phyloP scores from a whole-genome alignment of 2,888 invertebrate species.

The Cryptosula pallasiana region DNA sequence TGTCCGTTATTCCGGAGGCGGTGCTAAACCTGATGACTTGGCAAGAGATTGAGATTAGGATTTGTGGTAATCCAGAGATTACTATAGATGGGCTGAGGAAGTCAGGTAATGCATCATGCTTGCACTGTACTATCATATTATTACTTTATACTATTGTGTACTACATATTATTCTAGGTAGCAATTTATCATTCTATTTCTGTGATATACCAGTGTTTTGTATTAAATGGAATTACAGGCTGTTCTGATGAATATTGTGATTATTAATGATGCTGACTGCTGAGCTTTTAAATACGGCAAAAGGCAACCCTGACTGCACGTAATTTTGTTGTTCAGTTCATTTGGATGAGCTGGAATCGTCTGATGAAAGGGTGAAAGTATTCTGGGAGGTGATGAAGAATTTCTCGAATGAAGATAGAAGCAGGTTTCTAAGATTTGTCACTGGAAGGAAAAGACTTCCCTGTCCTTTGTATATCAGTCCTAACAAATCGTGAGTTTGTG shows the following conservation, averaged over 20 bases:
- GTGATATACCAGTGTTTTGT: too few species aligned
- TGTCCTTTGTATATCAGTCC: constrained; percentile 48
- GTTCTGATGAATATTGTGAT: too few species aligned
- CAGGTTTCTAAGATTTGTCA: constrained; percentile 50
- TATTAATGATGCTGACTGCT: not conserved
- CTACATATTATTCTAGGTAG: too few species aligned
- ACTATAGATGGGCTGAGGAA: constrained; percentile 45
- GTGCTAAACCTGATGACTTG: constrained; percentile 48
- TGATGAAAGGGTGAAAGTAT: constrained; percentile 44
- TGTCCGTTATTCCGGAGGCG: constrained; percentile 48
- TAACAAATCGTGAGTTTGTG: constrained; percentile 39
- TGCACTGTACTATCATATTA: too few species aligned
- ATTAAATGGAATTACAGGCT: too few species aligned
- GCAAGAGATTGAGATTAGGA: constrained; percentile 48
- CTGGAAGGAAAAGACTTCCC: constrained; percentile 49
- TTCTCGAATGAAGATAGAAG: constrained; percentile 52
- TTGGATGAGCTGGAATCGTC: constrained; percentile 49
- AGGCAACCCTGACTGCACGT: not conserved
- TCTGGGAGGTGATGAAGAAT: constrained; percentile 49
- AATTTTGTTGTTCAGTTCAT: constrained; percentile 35
- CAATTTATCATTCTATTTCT: too few species aligned
- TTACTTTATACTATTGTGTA: too few species aligned
- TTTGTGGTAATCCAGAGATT: constrained; percentile 51
- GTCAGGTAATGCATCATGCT: constrained; percentile 41
- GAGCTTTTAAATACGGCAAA: not conserved